Evolutionary conservation across 2,888 invertebrate genomes (phyloP).

Genomic region (Pomacea canaliculata): DNA sequence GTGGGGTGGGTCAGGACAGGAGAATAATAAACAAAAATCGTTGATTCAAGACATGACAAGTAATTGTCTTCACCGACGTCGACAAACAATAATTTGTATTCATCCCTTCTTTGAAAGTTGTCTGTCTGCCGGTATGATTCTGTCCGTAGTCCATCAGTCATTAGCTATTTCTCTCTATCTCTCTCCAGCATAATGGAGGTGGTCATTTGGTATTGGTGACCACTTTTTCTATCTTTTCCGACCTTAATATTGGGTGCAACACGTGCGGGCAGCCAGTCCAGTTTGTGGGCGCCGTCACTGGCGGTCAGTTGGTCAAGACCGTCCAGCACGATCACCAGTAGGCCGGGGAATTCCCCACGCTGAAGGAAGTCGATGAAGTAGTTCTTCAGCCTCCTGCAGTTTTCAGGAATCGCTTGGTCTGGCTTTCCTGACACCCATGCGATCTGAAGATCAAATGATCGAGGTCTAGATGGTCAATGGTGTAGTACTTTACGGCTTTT

Average conservation of each 20-base stretch:
- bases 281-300: conserved; percentile 49
- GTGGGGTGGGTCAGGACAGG: conserved; percentile 56
- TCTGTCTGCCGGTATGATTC: too few relatives aligned
- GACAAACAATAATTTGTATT: too few relatives aligned
- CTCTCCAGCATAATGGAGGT: too few relatives aligned
- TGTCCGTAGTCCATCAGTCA: too few relatives aligned
- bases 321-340: conserved; percentile 57
- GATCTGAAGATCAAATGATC: conserved; percentile 51
- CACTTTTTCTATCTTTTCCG: not conserved
- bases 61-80: too few relatives aligned
- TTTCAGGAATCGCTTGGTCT: conserved; percentile 41
- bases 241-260: conserved; percentile 52
- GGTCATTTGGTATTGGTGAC: too few relatives aligned
- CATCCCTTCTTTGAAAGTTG: too few relatives aligned
- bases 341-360: conserved; percentile 50
- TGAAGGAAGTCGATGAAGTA: conserved; percentile 45
- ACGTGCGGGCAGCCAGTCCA: conserved; percentile 59
- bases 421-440: conserved; percentile 40
- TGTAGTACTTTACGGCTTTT: too few relatives aligned
- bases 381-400: conserved; percentile 47
- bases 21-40: not conserved
- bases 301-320: conserved; percentile 53
- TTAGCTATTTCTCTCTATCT: too few relatives aligned
- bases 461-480: conserved; percentile 38
- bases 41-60: too few relatives aligned